These are phyloP conservation scores for Montipora foliosa DNA, from an alignment of 64 coral and sea anemone genomes.

Conservation along the genomic window DNA sequence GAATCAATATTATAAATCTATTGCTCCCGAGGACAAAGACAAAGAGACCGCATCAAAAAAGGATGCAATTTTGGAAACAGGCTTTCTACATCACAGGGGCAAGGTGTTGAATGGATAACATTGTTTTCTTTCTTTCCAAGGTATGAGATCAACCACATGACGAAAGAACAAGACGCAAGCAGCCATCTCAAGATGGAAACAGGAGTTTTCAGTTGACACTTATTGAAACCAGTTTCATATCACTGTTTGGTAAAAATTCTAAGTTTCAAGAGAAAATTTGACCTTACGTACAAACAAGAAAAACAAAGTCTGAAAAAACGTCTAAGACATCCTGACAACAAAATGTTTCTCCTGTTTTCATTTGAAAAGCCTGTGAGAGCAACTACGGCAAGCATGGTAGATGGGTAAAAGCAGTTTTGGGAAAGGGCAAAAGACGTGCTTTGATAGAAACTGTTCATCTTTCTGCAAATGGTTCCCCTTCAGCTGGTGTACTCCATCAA, in stretches of 20 bases:
- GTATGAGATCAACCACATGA: slow-evolving; percentile 90
- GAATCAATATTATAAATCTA: not conserved
- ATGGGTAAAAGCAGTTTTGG: slow-evolving; percentile 73
- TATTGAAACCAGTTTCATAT: too few species aligned
- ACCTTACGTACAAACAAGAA: too few species aligned
- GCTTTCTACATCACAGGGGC: slow-evolving; percentile 31
- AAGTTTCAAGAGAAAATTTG: too few species aligned
- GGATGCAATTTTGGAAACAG: not conserved
- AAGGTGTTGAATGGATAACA: slow-evolving; percentile 77
- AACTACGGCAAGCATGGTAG: slow-evolving; percentile 80
- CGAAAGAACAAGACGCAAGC: slow-evolving; percentile 70
- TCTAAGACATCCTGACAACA: not conserved
- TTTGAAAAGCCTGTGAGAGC: slow-evolving; percentile 53
- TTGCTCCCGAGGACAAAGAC: not conserved
- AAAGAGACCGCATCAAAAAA: not conserved
- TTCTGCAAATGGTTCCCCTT: slow-evolving; percentile 91
- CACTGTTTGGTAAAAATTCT: too few species aligned
- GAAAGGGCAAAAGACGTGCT: slow-evolving; percentile 90
- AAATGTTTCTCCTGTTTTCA: slow-evolving; percentile 11
- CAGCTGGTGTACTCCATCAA: slow-evolving; percentile 98
- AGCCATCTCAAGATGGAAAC: slow-evolving; percentile 54
- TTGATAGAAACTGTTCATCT: slow-evolving; percentile 78
- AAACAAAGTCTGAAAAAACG: too few species aligned
- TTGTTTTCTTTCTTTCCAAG: slow-evolving; percentile 71
- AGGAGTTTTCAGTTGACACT: slow-evolving; percentile 8